phyloP scores from a whole-genome alignment of 1,140 invertebrate species.

The Saccostrea cuccullata region DNA sequence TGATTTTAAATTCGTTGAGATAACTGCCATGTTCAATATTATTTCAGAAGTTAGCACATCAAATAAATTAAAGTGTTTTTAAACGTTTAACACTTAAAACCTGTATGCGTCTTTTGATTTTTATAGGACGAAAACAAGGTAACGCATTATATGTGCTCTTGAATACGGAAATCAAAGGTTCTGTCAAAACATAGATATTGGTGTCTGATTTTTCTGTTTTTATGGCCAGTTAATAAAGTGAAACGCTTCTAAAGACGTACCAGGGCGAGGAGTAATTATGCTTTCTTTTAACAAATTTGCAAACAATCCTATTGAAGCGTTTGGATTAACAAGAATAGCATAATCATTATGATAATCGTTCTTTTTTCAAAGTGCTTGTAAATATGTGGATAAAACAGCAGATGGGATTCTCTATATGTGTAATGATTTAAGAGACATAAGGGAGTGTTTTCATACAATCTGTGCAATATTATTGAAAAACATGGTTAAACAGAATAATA shows the following conservation, averaged over 20 bases:
- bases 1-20: neutral
- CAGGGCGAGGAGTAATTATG: neutral
- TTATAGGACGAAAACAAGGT: slow-evolving; percentile 1
- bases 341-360: no score
- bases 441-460: no score
- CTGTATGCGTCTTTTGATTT: neutral
- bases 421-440: no score
- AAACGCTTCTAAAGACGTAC: neutral
- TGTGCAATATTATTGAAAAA: no score
- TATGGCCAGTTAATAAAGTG: no score
- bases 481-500: no score
- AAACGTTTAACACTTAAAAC: neutral
- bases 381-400: no score
- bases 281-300: neutral
- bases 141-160: neutral
- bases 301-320: neutral
- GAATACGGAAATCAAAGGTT: neutral
- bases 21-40: neutral
- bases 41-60: neutral
- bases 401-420: no score
- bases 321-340: no score
- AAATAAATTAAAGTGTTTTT: neutral
- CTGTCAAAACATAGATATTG: neutral
- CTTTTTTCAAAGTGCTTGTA: no score
- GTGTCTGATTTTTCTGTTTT: no score